These are phyloP conservation scores for Chaetodon trifasciatus DNA, from an alignment of 2,797 vertebrate genomes.

Conservation along the genomic window DNA sequence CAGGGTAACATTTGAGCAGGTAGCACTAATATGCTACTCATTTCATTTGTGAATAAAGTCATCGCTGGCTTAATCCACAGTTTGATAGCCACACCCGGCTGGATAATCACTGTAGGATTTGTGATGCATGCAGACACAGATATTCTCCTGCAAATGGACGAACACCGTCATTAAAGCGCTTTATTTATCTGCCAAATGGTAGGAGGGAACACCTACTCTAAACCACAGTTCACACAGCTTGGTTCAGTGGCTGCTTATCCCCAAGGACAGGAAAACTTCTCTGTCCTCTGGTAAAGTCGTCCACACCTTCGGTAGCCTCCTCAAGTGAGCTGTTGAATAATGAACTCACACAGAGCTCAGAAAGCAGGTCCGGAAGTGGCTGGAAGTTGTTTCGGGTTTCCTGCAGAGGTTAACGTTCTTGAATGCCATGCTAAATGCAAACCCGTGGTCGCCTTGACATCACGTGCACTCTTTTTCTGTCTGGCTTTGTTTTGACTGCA, in stretches of 20 bases:
- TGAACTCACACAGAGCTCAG: slow-evolving; percentile 57
- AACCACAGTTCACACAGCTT: slow-evolving; percentile 42
- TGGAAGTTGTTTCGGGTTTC: slow-evolving; percentile 77
- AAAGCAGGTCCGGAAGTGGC: slow-evolving; percentile 76
- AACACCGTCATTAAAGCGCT: slow-evolving; percentile 62
- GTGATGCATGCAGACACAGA: slow-evolving; percentile 46
- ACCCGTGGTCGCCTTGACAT: slow-evolving; percentile 16
- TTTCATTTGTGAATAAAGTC: slow-evolving; percentile 42
- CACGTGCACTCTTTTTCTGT: neutral
- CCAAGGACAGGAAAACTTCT: slow-evolving; percentile 48
- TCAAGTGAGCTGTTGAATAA: slow-evolving; percentile 48
- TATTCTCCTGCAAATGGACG: slow-evolving; percentile 38
- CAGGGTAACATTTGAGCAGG: slow-evolving; percentile 40
- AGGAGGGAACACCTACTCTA: slow-evolving; percentile 59
- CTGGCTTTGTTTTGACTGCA: slow-evolving; percentile 32
- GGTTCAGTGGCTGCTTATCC: slow-evolving; percentile 44
- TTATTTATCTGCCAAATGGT: slow-evolving; percentile 67
- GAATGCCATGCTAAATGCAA: slow-evolving; percentile 59
- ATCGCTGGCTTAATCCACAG: slow-evolving; percentile 45
- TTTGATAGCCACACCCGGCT: slow-evolving; percentile 66
- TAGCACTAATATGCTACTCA: slow-evolving; percentile 25
- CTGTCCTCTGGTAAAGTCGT: slow-evolving; percentile 42
- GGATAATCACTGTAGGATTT: slow-evolving; percentile 64
- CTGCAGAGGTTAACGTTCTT: slow-evolving; percentile 74
- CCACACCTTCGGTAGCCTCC: slow-evolving; percentile 19